Conservation (phyloP, 1,140 invertebrate species). For the Trinorchestia longiramus region DNA sequence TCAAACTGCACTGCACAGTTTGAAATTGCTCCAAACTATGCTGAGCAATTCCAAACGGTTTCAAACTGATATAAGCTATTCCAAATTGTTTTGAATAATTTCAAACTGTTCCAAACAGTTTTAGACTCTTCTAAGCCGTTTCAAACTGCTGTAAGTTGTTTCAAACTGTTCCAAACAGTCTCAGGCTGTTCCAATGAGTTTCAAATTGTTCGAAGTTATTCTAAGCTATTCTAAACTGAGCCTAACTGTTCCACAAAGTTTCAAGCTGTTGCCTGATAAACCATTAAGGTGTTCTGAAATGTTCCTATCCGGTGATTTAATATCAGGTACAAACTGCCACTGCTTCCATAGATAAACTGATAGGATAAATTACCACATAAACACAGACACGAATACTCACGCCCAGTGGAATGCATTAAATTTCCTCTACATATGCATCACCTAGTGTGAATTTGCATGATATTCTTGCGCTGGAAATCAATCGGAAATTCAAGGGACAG, state of each 20-base stretch:
- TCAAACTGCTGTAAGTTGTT: background rate
- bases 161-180: background rate
- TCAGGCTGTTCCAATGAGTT: background rate
- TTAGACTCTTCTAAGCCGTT: background rate
- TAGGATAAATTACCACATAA: too few relatives aligned
- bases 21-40: background rate
- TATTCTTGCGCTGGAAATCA: background rate
- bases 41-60: background rate
- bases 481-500: background rate
- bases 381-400: too few relatives aligned
- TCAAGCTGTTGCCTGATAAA: background rate
- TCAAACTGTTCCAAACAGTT: background rate
- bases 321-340: too few relatives aligned
- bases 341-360: too few relatives aligned
- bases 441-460: background rate
- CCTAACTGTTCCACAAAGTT: background rate
- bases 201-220: too few relatives aligned
- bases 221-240: too few relatives aligned
- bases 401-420: too few relatives aligned
- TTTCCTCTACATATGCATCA: background rate
- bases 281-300: background rate
- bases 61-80: background rate
- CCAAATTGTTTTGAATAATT: background rate
- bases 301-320: background rate
- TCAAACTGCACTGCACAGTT: background rate